These are phyloP conservation scores for Umimayanthus chanpuru DNA, from an alignment of 92 coral and sea anemone genomes.

Conservation along the genomic window DNA sequence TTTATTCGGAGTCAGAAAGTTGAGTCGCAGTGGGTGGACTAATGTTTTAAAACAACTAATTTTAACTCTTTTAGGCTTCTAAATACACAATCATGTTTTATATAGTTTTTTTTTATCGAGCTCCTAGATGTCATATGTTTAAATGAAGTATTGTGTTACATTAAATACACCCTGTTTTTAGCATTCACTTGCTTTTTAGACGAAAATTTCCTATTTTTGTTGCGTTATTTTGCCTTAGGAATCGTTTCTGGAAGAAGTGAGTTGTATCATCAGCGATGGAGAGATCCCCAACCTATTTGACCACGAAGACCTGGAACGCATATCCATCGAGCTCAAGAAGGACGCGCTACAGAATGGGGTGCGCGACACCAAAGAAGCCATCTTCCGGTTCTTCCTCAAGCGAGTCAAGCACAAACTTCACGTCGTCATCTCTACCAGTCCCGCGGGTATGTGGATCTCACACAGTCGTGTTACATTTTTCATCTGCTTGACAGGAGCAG, in stretches of 20 bases:
- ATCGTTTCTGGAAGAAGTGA: slow-evolving; percentile 88
- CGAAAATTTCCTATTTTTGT: too few species aligned
- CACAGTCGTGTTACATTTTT: neutral
- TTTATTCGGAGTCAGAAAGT: too few species aligned
- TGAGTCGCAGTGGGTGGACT: too few species aligned
- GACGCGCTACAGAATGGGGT: slow-evolving; percentile 72
- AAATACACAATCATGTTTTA: too few species aligned
- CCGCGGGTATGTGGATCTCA: slow-evolving; percentile 64
- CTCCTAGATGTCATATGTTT: too few species aligned
- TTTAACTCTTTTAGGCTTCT: too few species aligned
- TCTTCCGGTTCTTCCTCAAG: slow-evolving; percentile 82
- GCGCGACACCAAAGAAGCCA: slow-evolving; percentile 75
- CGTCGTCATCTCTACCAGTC: slow-evolving; percentile 88
- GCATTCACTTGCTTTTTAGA: too few species aligned
- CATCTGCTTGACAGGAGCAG: too few species aligned
- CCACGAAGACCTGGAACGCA: slow-evolving; percentile 83
- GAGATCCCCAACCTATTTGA: slow-evolving; percentile 83
- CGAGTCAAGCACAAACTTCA: slow-evolving; percentile 87
- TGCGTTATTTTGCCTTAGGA: slow-evolving; percentile 59
- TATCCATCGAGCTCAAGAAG: slow-evolving; percentile 70
- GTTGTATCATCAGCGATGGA: slow-evolving; percentile 72
- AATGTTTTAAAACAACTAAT: too few species aligned
- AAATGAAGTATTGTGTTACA: too few species aligned
- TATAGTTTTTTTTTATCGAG: too few species aligned
- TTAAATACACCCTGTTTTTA: too few species aligned